Conservation (phyloP, 2,888 invertebrate species). For the Lissocephala sabroskyi region DNA sequence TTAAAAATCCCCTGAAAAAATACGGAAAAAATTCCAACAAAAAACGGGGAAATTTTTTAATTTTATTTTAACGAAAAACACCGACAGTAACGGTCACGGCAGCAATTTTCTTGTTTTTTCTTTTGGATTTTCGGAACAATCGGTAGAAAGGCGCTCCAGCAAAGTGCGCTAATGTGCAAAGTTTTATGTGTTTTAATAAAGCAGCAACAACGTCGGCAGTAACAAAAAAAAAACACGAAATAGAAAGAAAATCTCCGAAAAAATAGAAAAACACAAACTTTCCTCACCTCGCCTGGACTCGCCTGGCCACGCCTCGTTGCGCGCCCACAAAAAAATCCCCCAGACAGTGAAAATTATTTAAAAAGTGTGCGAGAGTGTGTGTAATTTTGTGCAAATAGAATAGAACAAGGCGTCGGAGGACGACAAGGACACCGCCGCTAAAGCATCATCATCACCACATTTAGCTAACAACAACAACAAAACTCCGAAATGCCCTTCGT, state of each 20-base stretch:
- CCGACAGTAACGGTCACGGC: too few species aligned
- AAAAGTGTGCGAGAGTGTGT: slow-evolving; percentile 42
- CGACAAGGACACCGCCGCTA: neutral
- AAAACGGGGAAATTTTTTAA: too few species aligned
- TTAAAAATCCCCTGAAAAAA: slow-evolving; percentile 10
- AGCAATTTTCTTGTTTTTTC: too few species aligned
- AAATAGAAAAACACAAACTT: slow-evolving; percentile 11
- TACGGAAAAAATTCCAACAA: slow-evolving; percentile 6
- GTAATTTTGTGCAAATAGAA: slow-evolving; percentile 27
- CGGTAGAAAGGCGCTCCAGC: neutral
- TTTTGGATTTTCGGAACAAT: too few species aligned
- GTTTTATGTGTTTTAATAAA: slow-evolving; percentile 48
- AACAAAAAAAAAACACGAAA: slow-evolving; percentile 10
- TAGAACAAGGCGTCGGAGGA: neutral
- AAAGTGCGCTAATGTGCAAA: slow-evolving; percentile 55
- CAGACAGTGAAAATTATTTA: slow-evolving; percentile 51
- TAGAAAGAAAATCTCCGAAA: slow-evolving; percentile 9
- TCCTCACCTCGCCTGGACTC: neutral
- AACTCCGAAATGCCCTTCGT: slow-evolving; percentile 67
- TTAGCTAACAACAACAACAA: slow-evolving; percentile 14
- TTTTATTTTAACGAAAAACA: neutral
- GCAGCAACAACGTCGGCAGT: too few species aligned
- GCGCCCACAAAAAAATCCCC: too few species aligned
- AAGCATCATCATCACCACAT: slow-evolving; percentile 12
- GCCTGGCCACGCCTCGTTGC: too few species aligned